Percentiles rank a stretch among this genome's conserved stretches.
Conservation (phyloP, 2,113 vertebrate genomes). For the Bungarus multicinctus region DNA sequence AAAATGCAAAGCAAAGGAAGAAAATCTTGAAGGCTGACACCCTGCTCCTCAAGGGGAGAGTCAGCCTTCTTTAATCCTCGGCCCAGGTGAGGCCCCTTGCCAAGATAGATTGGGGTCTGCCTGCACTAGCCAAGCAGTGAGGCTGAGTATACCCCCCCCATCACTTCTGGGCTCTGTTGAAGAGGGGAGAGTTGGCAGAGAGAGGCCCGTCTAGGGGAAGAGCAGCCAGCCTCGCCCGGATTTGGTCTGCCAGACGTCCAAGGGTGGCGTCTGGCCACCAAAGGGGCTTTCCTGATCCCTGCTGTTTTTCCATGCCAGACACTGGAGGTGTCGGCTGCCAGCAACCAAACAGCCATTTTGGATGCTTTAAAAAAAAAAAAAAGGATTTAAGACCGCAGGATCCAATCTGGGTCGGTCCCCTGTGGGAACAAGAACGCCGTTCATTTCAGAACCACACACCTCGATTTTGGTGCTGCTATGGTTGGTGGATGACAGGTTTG, state of each 20-base stretch:
- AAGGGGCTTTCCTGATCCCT: background rate
- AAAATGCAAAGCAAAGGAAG: too few relatives aligned
- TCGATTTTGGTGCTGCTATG: background rate
- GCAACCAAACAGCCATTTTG: background rate
- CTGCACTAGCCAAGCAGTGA: background rate
- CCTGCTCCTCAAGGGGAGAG: background rate
- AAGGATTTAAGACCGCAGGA: background rate
- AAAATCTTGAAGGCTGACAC: too few relatives aligned
- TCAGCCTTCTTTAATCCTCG: background rate
- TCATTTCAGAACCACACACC: background rate
- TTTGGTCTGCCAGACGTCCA: constrained; percentile 48
- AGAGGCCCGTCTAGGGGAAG: background rate
- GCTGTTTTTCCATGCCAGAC: constrained; percentile 48
- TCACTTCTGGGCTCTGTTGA: background rate
- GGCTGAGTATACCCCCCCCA: background rate
- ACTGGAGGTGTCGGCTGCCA: background rate
- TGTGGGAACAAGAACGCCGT: background rate
- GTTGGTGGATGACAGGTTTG: background rate
- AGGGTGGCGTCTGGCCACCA: constrained; percentile 55
- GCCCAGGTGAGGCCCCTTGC: background rate
- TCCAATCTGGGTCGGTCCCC: background rate
- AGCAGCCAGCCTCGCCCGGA: constrained; percentile 27
- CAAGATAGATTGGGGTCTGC: background rate
- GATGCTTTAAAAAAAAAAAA: background rate
- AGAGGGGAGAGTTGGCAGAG: background rate